Evolutionary conservation across 2,113 vertebrate species (phyloP), one percentile per base, ranked within the genome.

Genomic region (Dinomys branickii): DNA sequence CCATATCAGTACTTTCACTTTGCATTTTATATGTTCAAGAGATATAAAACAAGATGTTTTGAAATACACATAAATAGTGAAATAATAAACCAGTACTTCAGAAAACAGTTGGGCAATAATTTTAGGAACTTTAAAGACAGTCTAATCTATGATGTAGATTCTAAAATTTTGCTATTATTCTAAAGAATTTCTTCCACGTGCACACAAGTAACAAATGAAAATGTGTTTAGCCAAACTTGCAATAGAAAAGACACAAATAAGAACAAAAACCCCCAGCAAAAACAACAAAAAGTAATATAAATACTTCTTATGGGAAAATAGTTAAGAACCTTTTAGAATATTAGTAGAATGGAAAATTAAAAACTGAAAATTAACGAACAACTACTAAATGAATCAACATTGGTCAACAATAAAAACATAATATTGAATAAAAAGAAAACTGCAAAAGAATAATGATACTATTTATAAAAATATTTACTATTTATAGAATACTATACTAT

Each of bases 221-320:
- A 67, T 90, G 52, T 96, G 28, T 77, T 82, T 69, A 63, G 86
- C 41, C 73, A 67, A 61, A 77, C 71, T 93, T 89, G 26, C 67
- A 85, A 82, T 17, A 90, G 58, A 77, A 77, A 85, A 52, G 75
- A 88, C 52, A 41, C 2, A 63, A 33, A 47, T 14, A 67, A 80
- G 3, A 94, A 26, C 3, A 93, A 77, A 7, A 88, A 91, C 1
- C n/a, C n/a, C n/a, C n/a, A 83, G 20, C 19, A 88, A 85, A 35
- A 87, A 71, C 16, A 59, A 44, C 4, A 94, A 96, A 90, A 93
- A 44, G 41, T 28, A 77, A 88, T 91, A 85, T 56, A 84, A 95
- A 81, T 93, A 30, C 16, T 75, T 59, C 33, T 2, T 47, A 59
- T 71, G 58, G 22, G 14, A 93, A 38, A 91, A 91, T 71, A 35